Conservation (phyloP, 23 tunicate species). For the Trididemnum nubilum region DNA sequence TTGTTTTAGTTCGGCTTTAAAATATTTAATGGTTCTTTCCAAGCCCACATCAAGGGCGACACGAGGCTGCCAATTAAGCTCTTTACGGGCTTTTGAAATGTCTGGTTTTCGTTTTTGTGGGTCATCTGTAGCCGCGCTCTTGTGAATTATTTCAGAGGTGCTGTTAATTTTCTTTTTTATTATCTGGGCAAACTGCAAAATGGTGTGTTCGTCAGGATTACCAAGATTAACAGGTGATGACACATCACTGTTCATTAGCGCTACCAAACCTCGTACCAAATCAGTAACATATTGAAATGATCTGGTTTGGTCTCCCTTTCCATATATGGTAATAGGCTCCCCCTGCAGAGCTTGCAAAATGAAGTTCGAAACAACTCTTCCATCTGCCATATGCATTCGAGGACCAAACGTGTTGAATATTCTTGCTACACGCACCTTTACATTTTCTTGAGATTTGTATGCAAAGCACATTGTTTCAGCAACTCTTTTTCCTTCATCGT, state of each 20-base stretch:
- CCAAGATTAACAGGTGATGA: slow-evolving; percentile 86
- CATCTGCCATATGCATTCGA: slow-evolving; percentile 99
- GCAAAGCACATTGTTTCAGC: slow-evolving; percentile 99
- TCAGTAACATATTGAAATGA: slow-evolving; percentile 94
- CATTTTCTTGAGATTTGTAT: slow-evolving; percentile 78
- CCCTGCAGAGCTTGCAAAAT: slow-evolving; percentile 87
- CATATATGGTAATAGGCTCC: slow-evolving; percentile 86
- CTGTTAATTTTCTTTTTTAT: slow-evolving; percentile 53
- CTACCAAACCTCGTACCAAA: slow-evolving; percentile 79
- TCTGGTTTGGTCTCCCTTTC: slow-evolving; percentile 84
- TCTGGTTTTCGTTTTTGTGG: slow-evolving; percentile 96
- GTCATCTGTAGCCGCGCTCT: slow-evolving; percentile 84
- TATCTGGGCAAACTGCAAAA: slow-evolving; percentile 73
- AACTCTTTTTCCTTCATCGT: slow-evolving; percentile 98
- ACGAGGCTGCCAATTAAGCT: slow-evolving; percentile 84
- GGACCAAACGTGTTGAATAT: slow-evolving; percentile 97
- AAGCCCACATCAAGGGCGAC: slow-evolving; percentile 72
- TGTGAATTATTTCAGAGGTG: slow-evolving; percentile 75
- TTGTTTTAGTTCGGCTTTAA: slow-evolving; percentile 87
- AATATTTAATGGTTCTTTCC: slow-evolving; percentile 76
- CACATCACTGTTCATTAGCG: slow-evolving; percentile 80
- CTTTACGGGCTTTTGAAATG: slow-evolving; percentile 78
- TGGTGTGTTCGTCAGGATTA: slow-evolving; percentile 91
- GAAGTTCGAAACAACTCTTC: slow-evolving; percentile 96
- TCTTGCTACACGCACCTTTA: slow-evolving; percentile 92